Evolutionary conservation across 2,888 invertebrate species (phyloP).

Genomic region (Lumbricus terrestris): DNA sequence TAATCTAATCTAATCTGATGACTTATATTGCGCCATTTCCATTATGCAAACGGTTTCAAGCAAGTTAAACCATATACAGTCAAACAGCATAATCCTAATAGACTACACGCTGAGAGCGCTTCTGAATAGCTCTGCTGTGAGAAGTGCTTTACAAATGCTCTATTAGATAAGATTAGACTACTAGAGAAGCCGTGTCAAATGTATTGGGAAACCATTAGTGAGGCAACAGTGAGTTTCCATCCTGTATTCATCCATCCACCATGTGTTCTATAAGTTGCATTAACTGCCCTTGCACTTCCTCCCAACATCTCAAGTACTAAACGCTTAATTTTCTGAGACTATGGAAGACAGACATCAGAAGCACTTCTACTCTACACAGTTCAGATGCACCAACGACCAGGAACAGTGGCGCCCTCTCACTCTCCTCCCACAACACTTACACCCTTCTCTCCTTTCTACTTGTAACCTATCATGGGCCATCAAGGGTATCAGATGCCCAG

Average conservation of each 20-base stretch:
- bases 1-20: too few species aligned
- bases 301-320: background rate
- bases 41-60: too few species aligned
- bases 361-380: background rate
- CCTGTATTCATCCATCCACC: background rate
- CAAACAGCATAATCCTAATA: too few species aligned
- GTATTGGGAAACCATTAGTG: too few species aligned
- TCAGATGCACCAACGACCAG: background rate
- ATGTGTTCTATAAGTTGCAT: background rate
- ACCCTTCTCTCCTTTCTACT: background rate
- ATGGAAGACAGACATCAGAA: background rate
- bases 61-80: too few species aligned
- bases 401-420: background rate
- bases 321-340: background rate
- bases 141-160: too few species aligned
- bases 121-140: too few species aligned
- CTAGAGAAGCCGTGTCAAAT: too few species aligned
- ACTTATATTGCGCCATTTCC: too few species aligned
- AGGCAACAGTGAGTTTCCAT: too few species aligned
- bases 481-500: background rate
- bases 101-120: too few species aligned
- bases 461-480: background rate
- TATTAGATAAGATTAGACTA: too few species aligned
- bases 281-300: background rate
- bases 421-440: background rate